These are phyloP conservation scores for Monochamus saltuarius DNA, from an alignment of 1,140 invertebrate genomes.

Conservation along the genomic window DNA sequence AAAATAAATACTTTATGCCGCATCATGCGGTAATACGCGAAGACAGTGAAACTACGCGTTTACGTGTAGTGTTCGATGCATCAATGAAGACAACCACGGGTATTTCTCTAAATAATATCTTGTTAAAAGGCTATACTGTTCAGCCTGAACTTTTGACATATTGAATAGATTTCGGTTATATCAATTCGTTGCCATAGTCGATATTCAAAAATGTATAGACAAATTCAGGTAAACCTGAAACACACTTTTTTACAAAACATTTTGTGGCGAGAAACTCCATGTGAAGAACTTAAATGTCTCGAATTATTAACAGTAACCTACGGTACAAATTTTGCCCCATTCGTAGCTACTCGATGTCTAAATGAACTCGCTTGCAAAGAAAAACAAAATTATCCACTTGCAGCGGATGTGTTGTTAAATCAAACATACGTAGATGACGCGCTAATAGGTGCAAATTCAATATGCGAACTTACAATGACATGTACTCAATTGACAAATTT, in stretches of 20 bases:
- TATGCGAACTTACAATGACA: conserved; percentile 25
- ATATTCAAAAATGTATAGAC: conserved; percentile 31
- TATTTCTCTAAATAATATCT: conserved; percentile 43
- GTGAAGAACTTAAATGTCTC: conserved; percentile 6
- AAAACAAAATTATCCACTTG: conserved; percentile 25
- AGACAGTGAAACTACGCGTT: conserved; percentile 35
- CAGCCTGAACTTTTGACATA: conserved; percentile 42
- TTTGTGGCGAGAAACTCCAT: conserved; percentile 5
- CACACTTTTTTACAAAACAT: conserved; percentile 11
- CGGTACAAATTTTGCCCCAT: conserved; percentile 17
- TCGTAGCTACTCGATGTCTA: conserved; percentile 20
- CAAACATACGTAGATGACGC: conserved; percentile 50
- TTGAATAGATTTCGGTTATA: conserved; percentile 39
- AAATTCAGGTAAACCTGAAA: conserved; percentile 35
- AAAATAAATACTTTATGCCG: conserved; percentile 24
- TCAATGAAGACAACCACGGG: conserved; percentile 35
- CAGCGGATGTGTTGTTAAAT: conserved; percentile 14
- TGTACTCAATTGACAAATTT: conserved; percentile 24
- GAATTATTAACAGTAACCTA: conserved; percentile 18
- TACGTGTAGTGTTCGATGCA: conserved; percentile 50
- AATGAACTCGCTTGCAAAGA: conserved; percentile 32
- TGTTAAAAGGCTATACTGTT: conserved; percentile 45
- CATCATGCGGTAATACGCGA: conserved; percentile 43
- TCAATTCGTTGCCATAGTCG: conserved; percentile 36
- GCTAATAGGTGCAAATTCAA: conserved; percentile 40